Percentiles rank a stretch among this genome's conserved stretches.
phyloP scores from a whole-genome alignment of 2,113 vertebrate genomes.

The Pipra filicauda region DNA sequence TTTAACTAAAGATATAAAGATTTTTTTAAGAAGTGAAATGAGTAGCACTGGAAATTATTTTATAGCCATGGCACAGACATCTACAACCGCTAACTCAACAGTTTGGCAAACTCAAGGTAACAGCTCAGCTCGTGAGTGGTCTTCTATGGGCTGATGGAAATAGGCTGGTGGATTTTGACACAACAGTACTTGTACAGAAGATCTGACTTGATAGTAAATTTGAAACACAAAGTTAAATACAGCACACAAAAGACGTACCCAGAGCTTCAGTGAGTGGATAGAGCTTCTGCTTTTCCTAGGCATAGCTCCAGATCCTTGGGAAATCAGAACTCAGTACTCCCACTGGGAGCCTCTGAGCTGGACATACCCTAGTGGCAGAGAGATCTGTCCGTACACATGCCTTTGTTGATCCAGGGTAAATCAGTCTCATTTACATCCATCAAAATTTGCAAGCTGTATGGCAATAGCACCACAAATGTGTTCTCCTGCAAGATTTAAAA shows the following conservation, averaged over 20 bases:
- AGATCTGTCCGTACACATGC: neutral
- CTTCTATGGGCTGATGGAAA: neutral
- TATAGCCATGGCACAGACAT: neutral
- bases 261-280: neutral
- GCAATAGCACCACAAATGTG: neutral
- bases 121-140: neutral
- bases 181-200: neutral
- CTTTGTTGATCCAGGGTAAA: neutral
- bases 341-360: neutral
- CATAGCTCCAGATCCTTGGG: neutral
- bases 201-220: neutral
- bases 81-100: neutral
- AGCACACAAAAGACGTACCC: neutral
- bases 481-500: neutral
- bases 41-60: neutral
- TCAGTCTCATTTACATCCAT: neutral
- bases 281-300: neutral
- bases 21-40: neutral
- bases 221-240: neutral
- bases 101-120: neutral
- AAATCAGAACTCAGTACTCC: neutral
- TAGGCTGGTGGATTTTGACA: neutral
- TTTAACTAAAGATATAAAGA: neutral
- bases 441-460: neutral
- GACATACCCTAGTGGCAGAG: fast-evolving